A percentile compares a stretch with the other conserved stretches of the same genome.
Evolutionary conservation across 2,797 vertebrate genomes (phyloP).

Genomic region (Potorous gilbertii): DNA sequence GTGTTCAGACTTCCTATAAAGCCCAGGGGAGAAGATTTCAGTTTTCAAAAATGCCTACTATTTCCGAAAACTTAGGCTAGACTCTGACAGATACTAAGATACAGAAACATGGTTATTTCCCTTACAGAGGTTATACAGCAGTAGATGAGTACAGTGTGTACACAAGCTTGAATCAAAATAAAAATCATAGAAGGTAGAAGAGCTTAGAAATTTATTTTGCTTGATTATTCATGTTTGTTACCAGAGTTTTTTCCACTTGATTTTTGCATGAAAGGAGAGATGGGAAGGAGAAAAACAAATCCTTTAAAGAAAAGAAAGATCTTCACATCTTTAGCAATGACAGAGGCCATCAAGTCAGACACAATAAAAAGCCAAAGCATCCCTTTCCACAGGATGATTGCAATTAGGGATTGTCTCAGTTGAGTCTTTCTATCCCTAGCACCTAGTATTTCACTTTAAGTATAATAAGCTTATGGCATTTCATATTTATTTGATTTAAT

Average conservation of each 20-base stretch:
- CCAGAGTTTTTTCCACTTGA: background rate
- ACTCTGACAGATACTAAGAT: background rate
- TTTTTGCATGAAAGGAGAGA: background rate
- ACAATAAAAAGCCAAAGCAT: background rate
- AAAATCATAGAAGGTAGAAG: background rate
- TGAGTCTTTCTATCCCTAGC: background rate
- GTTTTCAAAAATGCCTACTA: background rate
- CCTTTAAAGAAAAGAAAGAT: background rate
- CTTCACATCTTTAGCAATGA: background rate
- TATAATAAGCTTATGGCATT: background rate
- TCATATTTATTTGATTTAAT: background rate
- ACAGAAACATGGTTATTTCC: background rate
- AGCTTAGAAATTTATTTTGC: background rate
- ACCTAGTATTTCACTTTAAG: background rate
- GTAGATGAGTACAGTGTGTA: background rate
- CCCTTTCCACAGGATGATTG: background rate
- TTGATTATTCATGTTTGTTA: background rate
- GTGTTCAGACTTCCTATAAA: background rate
- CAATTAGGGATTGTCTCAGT: background rate
- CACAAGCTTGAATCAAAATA: background rate
- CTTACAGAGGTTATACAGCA: background rate
- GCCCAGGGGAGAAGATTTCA: background rate
- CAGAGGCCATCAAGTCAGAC: background rate
- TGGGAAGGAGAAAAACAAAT: background rate
- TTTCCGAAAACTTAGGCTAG: background rate